Evolutionary conservation across 2,797 vertebrate genomes (phyloP).

Genomic region (Anguilla anguilla): DNA sequence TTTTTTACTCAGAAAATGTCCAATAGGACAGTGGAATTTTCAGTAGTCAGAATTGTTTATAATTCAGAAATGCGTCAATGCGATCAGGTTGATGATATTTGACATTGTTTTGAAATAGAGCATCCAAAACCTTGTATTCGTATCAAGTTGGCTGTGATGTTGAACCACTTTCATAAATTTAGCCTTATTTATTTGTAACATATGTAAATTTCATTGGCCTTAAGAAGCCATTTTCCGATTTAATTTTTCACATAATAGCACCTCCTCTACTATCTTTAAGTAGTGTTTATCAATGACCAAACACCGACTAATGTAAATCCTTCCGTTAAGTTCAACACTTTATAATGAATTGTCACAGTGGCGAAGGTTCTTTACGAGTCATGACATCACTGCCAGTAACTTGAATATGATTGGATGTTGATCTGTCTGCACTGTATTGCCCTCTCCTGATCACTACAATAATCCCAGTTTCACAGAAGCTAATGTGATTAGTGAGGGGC

Average conservation of each 20-base stretch:
- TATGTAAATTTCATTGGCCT: background rate
- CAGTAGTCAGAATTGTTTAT: constrained; percentile 10
- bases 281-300: constrained; percentile 1
- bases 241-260: background rate
- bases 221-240: background rate
- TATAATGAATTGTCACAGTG: background rate
- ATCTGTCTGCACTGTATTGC: constrained; percentile 4
- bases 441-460: constrained; percentile 1
- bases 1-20: constrained; percentile 5
- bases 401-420: constrained; percentile 9
- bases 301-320: background rate
- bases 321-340: background rate
- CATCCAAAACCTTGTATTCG: background rate
- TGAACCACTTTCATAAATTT: constrained; percentile 11
- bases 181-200: background rate
- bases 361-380: background rate
- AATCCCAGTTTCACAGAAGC: background rate
- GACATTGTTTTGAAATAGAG: background rate
- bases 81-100: background rate
- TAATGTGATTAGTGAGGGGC: background rate
- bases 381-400: constrained; percentile 17
- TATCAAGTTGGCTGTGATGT: constrained; percentile 12
- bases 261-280: background rate
- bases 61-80: background rate
- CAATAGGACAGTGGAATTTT: background rate